Percentiles rank a stretch among this genome's conserved stretches.
Evolutionary conservation across 2,797 vertebrate genomes (phyloP).

Genomic region (Kryptopterus vitreolus): DNA sequence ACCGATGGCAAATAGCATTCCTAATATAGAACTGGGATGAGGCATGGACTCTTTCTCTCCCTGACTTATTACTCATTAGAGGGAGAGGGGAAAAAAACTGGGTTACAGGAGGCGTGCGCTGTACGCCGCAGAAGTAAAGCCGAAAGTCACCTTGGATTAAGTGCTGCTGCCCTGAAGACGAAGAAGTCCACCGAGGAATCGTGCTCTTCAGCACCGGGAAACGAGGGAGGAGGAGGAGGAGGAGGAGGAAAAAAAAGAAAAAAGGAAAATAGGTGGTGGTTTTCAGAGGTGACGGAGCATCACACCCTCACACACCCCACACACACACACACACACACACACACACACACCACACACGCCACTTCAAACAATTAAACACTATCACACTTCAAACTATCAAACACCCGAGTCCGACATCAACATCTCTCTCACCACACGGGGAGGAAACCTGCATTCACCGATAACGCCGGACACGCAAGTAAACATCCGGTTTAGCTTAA

Average conservation of each 20-base stretch:
- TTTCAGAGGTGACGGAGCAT: neutral
- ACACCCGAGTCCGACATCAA: no score
- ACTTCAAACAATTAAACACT: no score
- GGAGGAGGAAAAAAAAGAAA: slow-evolving; percentile 3
- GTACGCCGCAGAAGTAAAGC: slow-evolving; percentile 34
- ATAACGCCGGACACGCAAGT: no score
- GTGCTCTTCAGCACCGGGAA: slow-evolving; percentile 32
- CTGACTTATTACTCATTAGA: slow-evolving; percentile 37
- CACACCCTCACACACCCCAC: no score
- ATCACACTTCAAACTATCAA: no score
- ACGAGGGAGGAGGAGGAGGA: slow-evolving; percentile 35
- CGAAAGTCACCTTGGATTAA: slow-evolving; percentile 58
- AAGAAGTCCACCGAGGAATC: slow-evolving; percentile 39
- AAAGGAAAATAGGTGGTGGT: neutral
- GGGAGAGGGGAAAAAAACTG: slow-evolving; percentile 25
- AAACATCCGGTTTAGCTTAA: no score
- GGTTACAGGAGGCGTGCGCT: slow-evolving; percentile 36
- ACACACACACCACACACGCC: no score
- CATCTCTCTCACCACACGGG: no score
- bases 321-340: no score
- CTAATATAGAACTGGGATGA: slow-evolving; percentile 38
- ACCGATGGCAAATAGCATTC: slow-evolving; percentile 42
- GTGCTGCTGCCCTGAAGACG: slow-evolving; percentile 41
- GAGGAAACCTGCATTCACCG: no score
- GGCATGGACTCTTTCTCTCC: slow-evolving; percentile 32